Evolutionary conservation across 2,888 invertebrate species (phyloP).

Genomic region (Acrocyrtus sp.): DNA sequence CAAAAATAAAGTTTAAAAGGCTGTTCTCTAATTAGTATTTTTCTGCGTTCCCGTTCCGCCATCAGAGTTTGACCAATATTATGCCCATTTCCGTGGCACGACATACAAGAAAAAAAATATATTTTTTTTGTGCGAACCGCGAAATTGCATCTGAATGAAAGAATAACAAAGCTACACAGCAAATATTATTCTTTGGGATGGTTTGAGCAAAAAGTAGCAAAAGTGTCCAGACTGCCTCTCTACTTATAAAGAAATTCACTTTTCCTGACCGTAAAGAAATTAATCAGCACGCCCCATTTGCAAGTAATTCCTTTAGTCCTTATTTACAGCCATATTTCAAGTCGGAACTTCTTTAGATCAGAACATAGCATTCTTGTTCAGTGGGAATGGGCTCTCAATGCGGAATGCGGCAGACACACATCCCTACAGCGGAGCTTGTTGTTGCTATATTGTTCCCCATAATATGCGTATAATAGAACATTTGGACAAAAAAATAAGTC

Average conservation of each 20-base stretch:
- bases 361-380: neutral
- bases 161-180: neutral
- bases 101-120: too few relatives aligned
- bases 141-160: conserved; percentile 6
- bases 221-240: neutral
- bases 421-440: too few relatives aligned
- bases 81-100: neutral
- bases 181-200: neutral
- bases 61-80: too few relatives aligned
- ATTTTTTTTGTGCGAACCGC: neutral
- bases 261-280: conserved; percentile 43
- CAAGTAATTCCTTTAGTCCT: conserved; percentile 50
- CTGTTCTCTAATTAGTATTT: too few relatives aligned
- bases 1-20: too few relatives aligned
- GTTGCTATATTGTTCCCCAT: too few relatives aligned
- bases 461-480: too few relatives aligned
- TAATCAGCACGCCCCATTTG: conserved; percentile 50
- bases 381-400: too few relatives aligned
- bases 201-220: neutral
- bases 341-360: conserved; percentile 36
- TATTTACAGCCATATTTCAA: conserved; percentile 45
- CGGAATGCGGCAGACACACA: too few relatives aligned
- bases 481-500: too few relatives aligned
- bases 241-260: conserved; percentile 33
- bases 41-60: too few relatives aligned